These are phyloP conservation scores for Hydroisotoma schaefferi DNA, from an alignment of 2,888 invertebrate species.

Conservation along the genomic window DNA sequence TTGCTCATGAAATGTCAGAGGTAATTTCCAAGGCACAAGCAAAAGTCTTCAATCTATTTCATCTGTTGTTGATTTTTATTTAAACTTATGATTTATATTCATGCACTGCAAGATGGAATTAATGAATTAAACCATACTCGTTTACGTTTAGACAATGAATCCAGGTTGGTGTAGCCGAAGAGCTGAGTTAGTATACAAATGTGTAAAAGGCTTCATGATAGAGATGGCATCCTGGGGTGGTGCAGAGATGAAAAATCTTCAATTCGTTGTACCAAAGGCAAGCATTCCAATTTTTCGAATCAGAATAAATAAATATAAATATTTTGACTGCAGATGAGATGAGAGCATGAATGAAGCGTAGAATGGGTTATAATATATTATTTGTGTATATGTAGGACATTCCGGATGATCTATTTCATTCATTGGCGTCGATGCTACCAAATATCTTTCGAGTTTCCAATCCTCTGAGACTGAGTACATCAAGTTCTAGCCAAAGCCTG, in stretches of 20 bases:
- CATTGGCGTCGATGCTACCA: slow-evolving; percentile 82
- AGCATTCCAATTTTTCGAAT: too few relatives aligned
- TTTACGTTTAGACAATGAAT: slow-evolving; percentile 74
- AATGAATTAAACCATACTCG: neutral
- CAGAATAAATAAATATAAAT: too few relatives aligned
- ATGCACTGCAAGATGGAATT: neutral
- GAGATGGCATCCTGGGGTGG: slow-evolving; percentile 94
- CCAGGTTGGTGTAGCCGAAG: slow-evolving; percentile 92
- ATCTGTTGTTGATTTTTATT: slow-evolving; percentile 12
- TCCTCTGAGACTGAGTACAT: slow-evolving; percentile 68
- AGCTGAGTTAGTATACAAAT: slow-evolving; percentile 96
- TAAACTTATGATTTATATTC: neutral
- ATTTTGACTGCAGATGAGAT: too few relatives aligned
- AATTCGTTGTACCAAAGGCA: slow-evolving; percentile 78
- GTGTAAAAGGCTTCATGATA: slow-evolving; percentile 99
- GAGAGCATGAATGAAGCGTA: too few relatives aligned
- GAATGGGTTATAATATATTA: too few relatives aligned
- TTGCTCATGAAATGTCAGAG: slow-evolving; percentile 91
- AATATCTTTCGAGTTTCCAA: slow-evolving; percentile 92
- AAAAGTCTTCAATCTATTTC: neutral
- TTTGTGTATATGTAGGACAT: slow-evolving; percentile 59
- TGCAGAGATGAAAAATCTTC: slow-evolving; percentile 80
- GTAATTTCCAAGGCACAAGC: slow-evolving; percentile 55
- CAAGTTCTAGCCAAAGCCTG: slow-evolving; percentile 46
- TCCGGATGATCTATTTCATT: slow-evolving; percentile 75